Conservation (phyloP, 2,797 vertebrate species). For the Pipistrellus pipistrellus region DNA sequence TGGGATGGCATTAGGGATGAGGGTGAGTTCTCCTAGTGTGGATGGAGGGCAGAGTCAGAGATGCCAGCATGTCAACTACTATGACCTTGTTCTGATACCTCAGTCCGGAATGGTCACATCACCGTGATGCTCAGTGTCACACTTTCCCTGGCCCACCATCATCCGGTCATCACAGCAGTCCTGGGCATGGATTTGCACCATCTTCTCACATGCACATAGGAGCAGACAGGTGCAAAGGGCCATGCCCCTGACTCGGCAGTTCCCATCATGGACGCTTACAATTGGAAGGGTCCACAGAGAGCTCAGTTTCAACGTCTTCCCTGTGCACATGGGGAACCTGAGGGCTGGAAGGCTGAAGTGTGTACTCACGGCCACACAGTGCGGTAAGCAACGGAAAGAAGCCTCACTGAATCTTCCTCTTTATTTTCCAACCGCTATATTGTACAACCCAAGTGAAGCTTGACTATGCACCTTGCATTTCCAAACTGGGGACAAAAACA, state of each 20-base stretch:
- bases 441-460: neutral
- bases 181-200: neutral
- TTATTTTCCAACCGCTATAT: neutral
- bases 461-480: neutral
- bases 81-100: neutral
- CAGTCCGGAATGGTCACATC: neutral
- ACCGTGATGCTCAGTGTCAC: neutral
- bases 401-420: neutral
- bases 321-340: fast-evolving
- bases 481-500: neutral
- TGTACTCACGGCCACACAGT: neutral
- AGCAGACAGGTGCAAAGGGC: neutral
- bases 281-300: neutral
- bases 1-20: neutral
- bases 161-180: fast-evolving
- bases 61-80: neutral
- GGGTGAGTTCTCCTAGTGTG: neutral
- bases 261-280: neutral
- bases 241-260: neutral
- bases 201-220: neutral
- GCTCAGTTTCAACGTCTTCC: neutral
- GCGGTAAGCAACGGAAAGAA: neutral
- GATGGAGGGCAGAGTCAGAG: neutral
- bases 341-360: neutral
- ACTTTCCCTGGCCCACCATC: neutral